A percentile compares a stretch with the other conserved stretches of the same genome.
Conservation (phyloP, 2,888 invertebrate genomes). For the Apodemia zela region DNA sequence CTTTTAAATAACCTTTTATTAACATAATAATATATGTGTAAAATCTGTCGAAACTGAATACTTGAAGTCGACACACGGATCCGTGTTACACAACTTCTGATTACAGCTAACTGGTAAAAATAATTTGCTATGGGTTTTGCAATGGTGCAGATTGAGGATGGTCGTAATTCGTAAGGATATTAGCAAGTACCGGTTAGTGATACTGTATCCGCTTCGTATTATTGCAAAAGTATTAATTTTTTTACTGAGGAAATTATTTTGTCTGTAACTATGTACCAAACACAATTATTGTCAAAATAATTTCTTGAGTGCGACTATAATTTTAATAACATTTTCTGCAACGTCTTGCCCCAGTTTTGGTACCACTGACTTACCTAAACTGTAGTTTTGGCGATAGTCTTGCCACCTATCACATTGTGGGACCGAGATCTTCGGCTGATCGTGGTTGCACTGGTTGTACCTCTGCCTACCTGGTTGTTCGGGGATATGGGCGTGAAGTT, state of each 20-base stretch:
- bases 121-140: constrained; percentile 11
- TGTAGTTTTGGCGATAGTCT: too few species aligned
- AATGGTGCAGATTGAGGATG: constrained; percentile 8
- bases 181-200: neutral
- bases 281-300: neutral
- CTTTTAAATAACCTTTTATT: neutral
- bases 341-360: too few species aligned
- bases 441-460: too few species aligned
- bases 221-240: neutral
- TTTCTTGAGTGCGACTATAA: too few species aligned
- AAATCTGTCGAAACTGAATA: neutral
- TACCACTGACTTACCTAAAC: too few species aligned
- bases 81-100: neutral
- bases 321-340: too few species aligned
- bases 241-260: too few species aligned
- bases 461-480: too few species aligned
- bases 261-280: neutral
- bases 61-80: neutral
- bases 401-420: too few species aligned
- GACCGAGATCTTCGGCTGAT: too few species aligned
- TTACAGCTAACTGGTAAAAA: neutral
- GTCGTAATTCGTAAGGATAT: constrained; percentile 8
- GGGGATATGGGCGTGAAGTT: too few species aligned
- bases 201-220: neutral
- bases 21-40: neutral